phyloP scores from a whole-genome alignment of 1,140 invertebrate genomes.

The Drosophila yakuba region DNA sequence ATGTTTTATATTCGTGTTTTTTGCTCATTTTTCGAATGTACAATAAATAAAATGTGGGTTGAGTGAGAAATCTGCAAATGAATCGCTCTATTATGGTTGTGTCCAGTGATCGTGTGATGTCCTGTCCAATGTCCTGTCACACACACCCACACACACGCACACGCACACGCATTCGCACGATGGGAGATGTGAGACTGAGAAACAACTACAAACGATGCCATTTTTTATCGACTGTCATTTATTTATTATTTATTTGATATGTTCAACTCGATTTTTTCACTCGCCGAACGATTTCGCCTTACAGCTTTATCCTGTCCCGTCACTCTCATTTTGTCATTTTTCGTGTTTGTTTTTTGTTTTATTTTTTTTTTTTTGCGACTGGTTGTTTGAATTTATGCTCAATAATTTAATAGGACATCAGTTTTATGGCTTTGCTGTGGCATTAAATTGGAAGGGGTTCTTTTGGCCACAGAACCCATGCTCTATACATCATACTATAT shows the following conservation, averaged over 20 bases:
- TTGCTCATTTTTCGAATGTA: slow-evolving; percentile 23
- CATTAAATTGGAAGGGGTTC: slow-evolving; percentile 24
- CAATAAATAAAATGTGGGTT: slow-evolving; percentile 18
- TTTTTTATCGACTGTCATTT: slow-evolving; percentile 68
- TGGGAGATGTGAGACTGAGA: background rate
- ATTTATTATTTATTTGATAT: slow-evolving; percentile 75
- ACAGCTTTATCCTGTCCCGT: slow-evolving; percentile 28
- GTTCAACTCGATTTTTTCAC: slow-evolving; percentile 49
- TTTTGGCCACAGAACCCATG: background rate
- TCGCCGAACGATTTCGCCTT: slow-evolving; percentile 23
- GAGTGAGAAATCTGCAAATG: slow-evolving; percentile 57
- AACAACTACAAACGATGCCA: slow-evolving; percentile 50
- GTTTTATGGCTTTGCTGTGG: slow-evolving; percentile 68
- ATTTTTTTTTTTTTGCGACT: slow-evolving; percentile 16
- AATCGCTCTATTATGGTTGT: slow-evolving; percentile 67
- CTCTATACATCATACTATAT: background rate
- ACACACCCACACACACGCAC: background rate
- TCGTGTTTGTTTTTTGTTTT: slow-evolving; percentile 11
- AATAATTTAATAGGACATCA: slow-evolving; percentile 73
- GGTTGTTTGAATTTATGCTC: slow-evolving; percentile 68
- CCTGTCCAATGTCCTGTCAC: slow-evolving; percentile 6
- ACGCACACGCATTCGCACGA: no score
- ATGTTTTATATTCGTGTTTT: slow-evolving; percentile 2
- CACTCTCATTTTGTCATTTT: slow-evolving; percentile 27
- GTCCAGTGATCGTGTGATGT: slow-evolving; percentile 33